Evolutionary conservation across 2,113 vertebrate genomes (phyloP).

Genomic region (Larimichthys polyactis): DNA sequence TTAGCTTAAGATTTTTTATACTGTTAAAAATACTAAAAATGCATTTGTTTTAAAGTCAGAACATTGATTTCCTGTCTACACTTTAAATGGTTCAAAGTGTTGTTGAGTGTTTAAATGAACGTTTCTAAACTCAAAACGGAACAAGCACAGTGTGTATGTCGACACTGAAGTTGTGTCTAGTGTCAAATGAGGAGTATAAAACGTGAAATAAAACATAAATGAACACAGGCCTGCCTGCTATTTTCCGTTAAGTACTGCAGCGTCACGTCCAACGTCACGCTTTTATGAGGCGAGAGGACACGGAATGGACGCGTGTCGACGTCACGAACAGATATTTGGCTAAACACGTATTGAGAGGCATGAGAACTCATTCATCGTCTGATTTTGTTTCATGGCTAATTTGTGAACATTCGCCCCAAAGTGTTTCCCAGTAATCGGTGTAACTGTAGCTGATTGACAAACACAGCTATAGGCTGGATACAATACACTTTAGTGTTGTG

Average conservation of each 20-base stretch:
- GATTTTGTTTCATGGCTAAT: conserved; percentile 26
- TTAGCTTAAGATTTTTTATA: background rate
- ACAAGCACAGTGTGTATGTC: background rate
- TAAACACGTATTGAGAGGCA: background rate
- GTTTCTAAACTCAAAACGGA: background rate
- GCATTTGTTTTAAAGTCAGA: background rate
- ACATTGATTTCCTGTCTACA: background rate
- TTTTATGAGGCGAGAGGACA: background rate
- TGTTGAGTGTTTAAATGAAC: too few relatives aligned
- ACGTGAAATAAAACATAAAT: background rate
- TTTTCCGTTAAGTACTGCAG: too few relatives aligned
- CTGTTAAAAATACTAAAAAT: background rate
- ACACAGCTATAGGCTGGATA: background rate
- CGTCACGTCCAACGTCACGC: background rate
- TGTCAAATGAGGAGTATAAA: background rate
- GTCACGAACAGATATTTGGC: background rate
- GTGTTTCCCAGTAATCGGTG: conserved; percentile 41
- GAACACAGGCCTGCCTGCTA: background rate
- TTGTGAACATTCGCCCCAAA: conserved; percentile 32
- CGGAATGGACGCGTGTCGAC: background rate
- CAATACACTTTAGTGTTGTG: conserved; percentile 44
- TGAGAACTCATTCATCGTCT: background rate
- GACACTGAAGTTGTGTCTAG: background rate
- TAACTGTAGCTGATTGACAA: conserved; percentile 32
- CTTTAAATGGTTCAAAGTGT: background rate